Evolutionary conservation across 1,140 invertebrate species (phyloP), one percentile per base, ranked within the genome.

Genomic region (Cydia strobilella): DNA sequence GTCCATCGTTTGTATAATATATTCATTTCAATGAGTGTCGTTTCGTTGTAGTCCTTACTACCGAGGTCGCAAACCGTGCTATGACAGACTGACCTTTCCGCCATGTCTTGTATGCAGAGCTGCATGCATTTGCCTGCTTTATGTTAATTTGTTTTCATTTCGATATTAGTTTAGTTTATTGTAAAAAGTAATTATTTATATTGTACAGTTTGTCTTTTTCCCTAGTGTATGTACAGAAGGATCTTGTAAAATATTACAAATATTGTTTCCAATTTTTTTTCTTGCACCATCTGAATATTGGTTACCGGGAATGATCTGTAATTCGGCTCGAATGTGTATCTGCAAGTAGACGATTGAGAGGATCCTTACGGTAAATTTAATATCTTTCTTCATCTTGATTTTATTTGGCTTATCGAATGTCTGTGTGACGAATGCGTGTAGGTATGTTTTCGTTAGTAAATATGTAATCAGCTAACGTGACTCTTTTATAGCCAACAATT

Each of bases 291-390:
- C 93, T 95, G 94, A 59, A 94, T 94, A 95, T 95, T 95, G 94
- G 95, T 94, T 94, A 93, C 93, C 93, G 96, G 95, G 95, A 95
- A 95, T 96, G 95, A 95, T 96, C 95, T 95, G 96, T 97, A 96
- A 97, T 96, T 96, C 96, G 95, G 89, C 80, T 85, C 87, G 90
- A 90, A 86, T 83, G 86, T 59, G 82, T 80, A 82, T 76, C 79
- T 81, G 81, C 75, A 83, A 80, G 82, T 86, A 86, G 81, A 80
- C 23, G 88, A 81, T 77, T 85, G 89, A 82, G 78, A 76, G 80
- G 84, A 80, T 74, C 79, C 75, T 82, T 85, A 76, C 73, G 78
- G 80, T 83, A 75, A 79, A 82, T 79, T 85, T 75, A 84, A 72
- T 84, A 81, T 76, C 76, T 83, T 85, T 84, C 80, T 87, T 84